Conservation (phyloP, 30 jellyfish, hydroid and myxozoan genomes). For the Cassiopea xamachana region DNA sequence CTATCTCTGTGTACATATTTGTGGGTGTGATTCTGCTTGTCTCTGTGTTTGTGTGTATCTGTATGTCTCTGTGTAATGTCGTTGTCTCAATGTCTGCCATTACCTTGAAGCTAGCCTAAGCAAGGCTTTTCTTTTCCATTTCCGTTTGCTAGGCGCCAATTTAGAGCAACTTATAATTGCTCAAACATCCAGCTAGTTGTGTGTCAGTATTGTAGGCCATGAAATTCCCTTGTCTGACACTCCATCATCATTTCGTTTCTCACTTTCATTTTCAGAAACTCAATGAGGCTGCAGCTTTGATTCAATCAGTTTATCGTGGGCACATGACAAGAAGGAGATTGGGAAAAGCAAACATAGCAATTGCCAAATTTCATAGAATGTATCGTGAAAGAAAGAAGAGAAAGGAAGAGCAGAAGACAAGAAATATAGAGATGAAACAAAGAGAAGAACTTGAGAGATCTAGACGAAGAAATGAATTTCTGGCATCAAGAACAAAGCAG, state of each 20-base stretch:
- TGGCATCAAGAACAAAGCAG: conserved; percentile 72
- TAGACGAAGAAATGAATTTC: conserved; percentile 65
- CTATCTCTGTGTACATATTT: too few relatives aligned
- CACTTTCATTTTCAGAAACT: conserved; percentile 39
- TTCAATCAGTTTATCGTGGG: conserved; percentile 83
- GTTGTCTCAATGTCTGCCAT: too few relatives aligned
- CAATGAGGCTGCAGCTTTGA: conserved; percentile 70
- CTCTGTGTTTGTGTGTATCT: too few relatives aligned
- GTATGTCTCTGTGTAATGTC: too few relatives aligned
- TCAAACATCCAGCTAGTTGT: too few relatives aligned
- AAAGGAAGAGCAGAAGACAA: conserved; percentile 1
- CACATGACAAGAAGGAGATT: conserved; percentile 50
- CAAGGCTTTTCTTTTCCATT: too few relatives aligned
- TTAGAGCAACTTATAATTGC: too few relatives aligned
- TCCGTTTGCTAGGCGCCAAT: too few relatives aligned
- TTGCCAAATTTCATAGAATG: conserved; percentile 72
- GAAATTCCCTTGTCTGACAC: not conserved
- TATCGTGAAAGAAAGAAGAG: conserved; percentile 47
- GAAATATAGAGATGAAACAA: conserved; percentile 13
- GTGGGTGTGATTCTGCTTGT: too few relatives aligned
- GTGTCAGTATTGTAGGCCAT: too few relatives aligned
- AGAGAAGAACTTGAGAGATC: conserved; percentile 42
- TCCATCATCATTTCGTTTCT: not conserved
- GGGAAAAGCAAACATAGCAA: conserved; percentile 55
- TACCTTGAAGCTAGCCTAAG: too few relatives aligned